phyloP scores from a whole-genome alignment of 2,113 vertebrate genomes.

The Climacteris rufus region DNA sequence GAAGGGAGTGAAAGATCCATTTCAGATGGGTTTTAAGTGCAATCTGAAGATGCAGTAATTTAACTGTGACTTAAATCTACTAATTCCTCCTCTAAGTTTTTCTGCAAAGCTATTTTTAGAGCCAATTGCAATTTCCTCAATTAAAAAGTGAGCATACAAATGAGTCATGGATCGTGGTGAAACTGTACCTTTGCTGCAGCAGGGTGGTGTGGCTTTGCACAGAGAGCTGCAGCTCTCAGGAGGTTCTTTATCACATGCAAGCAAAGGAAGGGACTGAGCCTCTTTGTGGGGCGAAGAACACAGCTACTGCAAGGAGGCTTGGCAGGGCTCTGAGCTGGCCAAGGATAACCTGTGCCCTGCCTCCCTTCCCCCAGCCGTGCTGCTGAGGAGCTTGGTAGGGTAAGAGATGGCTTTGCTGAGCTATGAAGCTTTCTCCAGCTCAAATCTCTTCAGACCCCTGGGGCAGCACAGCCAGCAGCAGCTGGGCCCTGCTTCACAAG shows the following conservation, averaged over 20 bases:
- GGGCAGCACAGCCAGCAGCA: not conserved
- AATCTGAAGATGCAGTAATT: not conserved
- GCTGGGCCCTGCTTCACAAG: not conserved
- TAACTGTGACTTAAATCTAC: not conserved
- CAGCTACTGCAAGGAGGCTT: not conserved
- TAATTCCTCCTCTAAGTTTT: not conserved
- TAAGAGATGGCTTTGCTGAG: not conserved
- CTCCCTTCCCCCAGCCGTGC: not conserved
- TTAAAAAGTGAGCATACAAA: not conserved
- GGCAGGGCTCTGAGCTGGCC: not conserved
- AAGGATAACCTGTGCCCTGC: not conserved
- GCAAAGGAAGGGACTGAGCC: not conserved
- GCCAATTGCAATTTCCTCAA: not conserved
- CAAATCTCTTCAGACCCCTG: not conserved
- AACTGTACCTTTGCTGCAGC: not conserved
- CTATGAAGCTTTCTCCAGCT: not conserved
- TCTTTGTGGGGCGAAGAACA: not conserved
- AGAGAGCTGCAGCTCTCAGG: not conserved
- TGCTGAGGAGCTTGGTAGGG: not conserved
- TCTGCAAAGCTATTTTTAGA: not conserved
- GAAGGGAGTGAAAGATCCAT: not conserved
- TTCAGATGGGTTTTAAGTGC: not conserved
- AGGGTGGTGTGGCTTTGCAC: not conserved
- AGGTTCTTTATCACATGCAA: not conserved
- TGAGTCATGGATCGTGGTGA: not conserved